Evolutionary conservation across 2,797 vertebrate species (phyloP).

Genomic region (Pangasius djambal): DNA sequence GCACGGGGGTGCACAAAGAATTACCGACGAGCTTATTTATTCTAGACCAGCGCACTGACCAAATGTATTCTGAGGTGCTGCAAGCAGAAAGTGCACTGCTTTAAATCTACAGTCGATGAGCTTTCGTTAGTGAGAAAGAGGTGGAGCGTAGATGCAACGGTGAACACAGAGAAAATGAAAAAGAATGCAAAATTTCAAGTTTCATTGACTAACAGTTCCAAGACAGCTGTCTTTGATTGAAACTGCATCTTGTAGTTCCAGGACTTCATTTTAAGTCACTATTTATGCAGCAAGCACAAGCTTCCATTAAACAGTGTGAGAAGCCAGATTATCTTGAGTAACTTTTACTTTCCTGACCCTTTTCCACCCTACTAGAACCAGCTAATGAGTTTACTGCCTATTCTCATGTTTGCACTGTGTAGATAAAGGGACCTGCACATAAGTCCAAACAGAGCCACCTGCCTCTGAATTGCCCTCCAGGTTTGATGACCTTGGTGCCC

Average conservation of each 20-base stretch:
- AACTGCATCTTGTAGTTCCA: background rate
- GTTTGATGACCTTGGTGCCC: slow-evolving; percentile 90
- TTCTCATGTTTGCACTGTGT: background rate
- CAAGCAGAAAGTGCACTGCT: background rate
- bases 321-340: background rate
- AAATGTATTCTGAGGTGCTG: background rate
- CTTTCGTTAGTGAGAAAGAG: background rate
- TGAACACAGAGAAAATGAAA: slow-evolving; percentile 3
- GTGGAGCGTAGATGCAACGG: background rate
- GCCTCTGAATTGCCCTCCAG: slow-evolving; percentile 87
- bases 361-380: background rate
- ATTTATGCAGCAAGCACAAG: background rate
- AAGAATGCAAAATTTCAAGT: slow-evolving; percentile 20
- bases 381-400: slow-evolving; percentile 8
- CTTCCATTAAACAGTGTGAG: background rate
- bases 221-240: slow-evolving; percentile 26
- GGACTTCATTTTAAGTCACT: background rate
- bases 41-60: background rate
- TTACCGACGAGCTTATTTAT: background rate
- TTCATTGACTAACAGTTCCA: slow-evolving; percentile 25
- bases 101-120: background rate
- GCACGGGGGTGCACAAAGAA: background rate
- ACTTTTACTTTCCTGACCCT: background rate
- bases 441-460: slow-evolving; percentile 57
- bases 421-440: background rate